Evolutionary conservation across 2,113 vertebrate genomes (phyloP), one percentile per base, ranked within the genome.

Genomic region (Ardeotis arabs): DNA sequence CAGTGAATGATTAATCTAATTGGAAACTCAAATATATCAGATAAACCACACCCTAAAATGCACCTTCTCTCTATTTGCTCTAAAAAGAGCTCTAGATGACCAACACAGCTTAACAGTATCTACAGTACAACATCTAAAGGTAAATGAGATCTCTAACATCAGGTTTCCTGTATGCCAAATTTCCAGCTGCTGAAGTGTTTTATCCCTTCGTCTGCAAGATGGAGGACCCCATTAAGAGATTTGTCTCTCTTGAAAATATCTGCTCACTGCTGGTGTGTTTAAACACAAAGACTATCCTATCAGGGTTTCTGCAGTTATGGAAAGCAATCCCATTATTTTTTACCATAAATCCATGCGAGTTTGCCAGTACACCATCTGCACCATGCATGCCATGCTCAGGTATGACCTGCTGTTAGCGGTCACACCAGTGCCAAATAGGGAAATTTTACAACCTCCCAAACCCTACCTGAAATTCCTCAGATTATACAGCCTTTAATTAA

Each of bases 331-430:
- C 2, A 0, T 64, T 64, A 76, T 39, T 79, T 75, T 39, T 67
- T 35, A 35, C 16, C 12, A n/a, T 52, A 84, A 87, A 70, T 11
- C 6, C 41, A 58, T n/a, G 37, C 28, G 4, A 33, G n/a, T 47
- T 78, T 70, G 47, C 37, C 64, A 75, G 37, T 23, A 35, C 3
- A 17, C 10, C 0, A 0, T 49, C 37, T 73, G n/a, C 2, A 4
- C 52, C 53, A 69, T 0, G 0, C 12, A 55, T 7, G 47, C 29
- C 31, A 44, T 0, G 2, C 45, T 28, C 6, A 3, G 6, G 14
- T 58, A 69, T 8, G 18, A 91, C 19, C 33, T 66, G 49, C 21
- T 76, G 25, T 24, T 39, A 49, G 15, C 4, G 14, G 27, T 72
- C 35, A 58, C 50, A 69, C 16, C 41, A 49, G 39, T 7, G 24